These are phyloP conservation scores for Enteromius treurensis DNA, from an alignment of 2,797 vertebrate species.

Conservation along the genomic window DNA sequence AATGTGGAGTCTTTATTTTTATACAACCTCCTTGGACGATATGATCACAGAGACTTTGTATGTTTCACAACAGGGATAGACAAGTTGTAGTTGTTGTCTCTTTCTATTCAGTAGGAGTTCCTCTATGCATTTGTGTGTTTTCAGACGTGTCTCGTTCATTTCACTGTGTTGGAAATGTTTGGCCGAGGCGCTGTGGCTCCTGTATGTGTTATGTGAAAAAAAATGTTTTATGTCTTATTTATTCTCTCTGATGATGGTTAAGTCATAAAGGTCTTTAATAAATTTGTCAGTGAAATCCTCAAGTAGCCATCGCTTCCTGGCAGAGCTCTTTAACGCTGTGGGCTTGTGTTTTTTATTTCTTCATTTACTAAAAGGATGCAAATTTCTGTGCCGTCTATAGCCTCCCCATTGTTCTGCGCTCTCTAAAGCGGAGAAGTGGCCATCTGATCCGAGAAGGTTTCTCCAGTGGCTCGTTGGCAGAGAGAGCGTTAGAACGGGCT, in stretches of 20 bases:
- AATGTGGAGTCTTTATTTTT: slow-evolving; percentile 85
- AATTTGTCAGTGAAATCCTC: slow-evolving; percentile 87
- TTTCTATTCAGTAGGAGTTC: slow-evolving; percentile 62
- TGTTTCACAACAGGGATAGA: slow-evolving; percentile 72
- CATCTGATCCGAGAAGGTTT: slow-evolving; percentile 46
- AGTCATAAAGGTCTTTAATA: slow-evolving; percentile 87
- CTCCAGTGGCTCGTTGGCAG: slow-evolving; percentile 39
- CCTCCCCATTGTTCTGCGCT: slow-evolving; percentile 21
- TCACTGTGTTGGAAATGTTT: slow-evolving; percentile 67
- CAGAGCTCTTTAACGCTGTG: slow-evolving; percentile 8
- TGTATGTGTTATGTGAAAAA: slow-evolving; percentile 81
- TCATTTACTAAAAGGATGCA: slow-evolving; percentile 39
- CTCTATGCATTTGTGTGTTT: slow-evolving; percentile 82
- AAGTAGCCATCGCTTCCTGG: slow-evolving; percentile 41
- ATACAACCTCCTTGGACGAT: slow-evolving; percentile 67
- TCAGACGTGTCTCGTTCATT: slow-evolving; percentile 75
- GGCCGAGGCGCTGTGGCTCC: slow-evolving; percentile 56
- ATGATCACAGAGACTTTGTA: slow-evolving; percentile 71
- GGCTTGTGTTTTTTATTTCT: slow-evolving; percentile 6
- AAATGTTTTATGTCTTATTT: slow-evolving; percentile 91
- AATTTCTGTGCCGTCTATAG: slow-evolving; percentile 20
- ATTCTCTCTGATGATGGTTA: slow-evolving; percentile 86
- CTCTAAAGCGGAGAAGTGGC: neutral
- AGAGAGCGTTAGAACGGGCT: neutral
- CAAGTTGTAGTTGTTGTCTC: slow-evolving; percentile 73